A percentile compares a stretch with the other conserved stretches of the same genome.
phyloP scores from a whole-genome alignment of 2,797 vertebrate genomes.

The Oryzias sinensis region DNA sequence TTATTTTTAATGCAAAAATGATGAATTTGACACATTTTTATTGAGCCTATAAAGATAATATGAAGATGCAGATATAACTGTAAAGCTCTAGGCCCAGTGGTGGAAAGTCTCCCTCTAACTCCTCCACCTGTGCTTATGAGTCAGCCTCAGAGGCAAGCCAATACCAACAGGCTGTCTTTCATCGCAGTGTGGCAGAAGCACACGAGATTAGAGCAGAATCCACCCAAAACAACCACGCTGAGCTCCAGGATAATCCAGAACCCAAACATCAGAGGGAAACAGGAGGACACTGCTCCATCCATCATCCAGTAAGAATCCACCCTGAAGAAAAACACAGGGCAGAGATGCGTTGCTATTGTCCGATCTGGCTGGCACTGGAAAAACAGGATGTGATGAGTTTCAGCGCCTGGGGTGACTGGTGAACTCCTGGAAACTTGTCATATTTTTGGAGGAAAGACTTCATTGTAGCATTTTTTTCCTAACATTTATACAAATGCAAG shows the following conservation, averaged over 20 bases:
- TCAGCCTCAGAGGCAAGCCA: conserved; percentile 62
- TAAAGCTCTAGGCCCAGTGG: conserved; percentile 8
- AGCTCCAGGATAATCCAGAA: conserved; percentile 65
- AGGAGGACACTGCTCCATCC: conserved; percentile 53
- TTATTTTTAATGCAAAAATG: no score
- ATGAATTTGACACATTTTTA: no score
- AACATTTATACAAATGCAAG: conserved; percentile 31
- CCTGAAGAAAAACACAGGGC: conserved; percentile 64
- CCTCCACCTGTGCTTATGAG: conserved; percentile 70
- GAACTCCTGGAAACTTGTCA: conserved; percentile 36
- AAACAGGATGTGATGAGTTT: conserved; percentile 62
- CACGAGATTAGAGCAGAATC: conserved; percentile 66
- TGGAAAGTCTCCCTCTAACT: conserved; percentile 44
- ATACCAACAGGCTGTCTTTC: conserved; percentile 73
- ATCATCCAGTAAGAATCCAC: conserved; percentile 61
- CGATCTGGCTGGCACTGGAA: conserved; percentile 41
- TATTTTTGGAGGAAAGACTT: conserved; percentile 20
- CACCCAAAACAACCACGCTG: conserved; percentile 68
- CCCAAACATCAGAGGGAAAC: conserved; percentile 71
- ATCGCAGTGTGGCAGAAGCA: conserved; percentile 70
- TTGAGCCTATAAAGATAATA: neutral
- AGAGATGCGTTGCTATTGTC: conserved; percentile 51
- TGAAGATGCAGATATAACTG: neutral
- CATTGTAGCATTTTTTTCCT: conserved; percentile 13
- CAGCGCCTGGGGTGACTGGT: conserved; percentile 50